Percentiles rank a stretch among this genome's conserved stretches.
Evolutionary conservation across 2,888 invertebrate species (phyloP).

Genomic region (Oxyteleia sp.): DNA sequence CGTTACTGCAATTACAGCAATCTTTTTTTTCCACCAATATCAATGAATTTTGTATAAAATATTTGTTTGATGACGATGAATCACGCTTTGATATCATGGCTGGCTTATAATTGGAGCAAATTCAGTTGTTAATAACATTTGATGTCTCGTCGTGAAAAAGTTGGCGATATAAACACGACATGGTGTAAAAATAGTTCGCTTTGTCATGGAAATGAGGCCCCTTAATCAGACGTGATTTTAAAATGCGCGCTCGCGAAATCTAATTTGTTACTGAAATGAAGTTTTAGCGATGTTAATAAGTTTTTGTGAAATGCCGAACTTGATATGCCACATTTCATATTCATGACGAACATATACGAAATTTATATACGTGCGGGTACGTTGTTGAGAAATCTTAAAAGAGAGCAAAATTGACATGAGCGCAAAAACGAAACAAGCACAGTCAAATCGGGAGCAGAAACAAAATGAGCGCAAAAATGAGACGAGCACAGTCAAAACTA

Average conservation of each 20-base stretch:
- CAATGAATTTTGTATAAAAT: neutral
- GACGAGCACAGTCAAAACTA: too few relatives aligned
- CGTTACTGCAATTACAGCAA: too few relatives aligned
- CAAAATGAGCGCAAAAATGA: too few relatives aligned
- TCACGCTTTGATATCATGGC: slow-evolving; percentile 12
- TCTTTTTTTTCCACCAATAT: too few relatives aligned
- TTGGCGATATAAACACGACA: neutral
- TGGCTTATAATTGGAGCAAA: slow-evolving; percentile 9
- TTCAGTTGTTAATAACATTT: neutral
- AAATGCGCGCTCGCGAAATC: slow-evolving; percentile 29
- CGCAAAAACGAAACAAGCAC: too few relatives aligned
- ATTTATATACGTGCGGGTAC: neutral
- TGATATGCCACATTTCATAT: neutral
- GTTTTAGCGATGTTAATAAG: slow-evolving; percentile 37
- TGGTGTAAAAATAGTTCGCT: slow-evolving; percentile 19
- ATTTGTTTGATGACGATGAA: slow-evolving; percentile 9
- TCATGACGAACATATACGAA: neutral
- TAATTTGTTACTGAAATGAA: slow-evolving; percentile 54
- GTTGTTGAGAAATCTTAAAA: too few relatives aligned
- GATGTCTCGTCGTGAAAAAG: neutral
- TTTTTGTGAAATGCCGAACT: slow-evolving; percentile 9
- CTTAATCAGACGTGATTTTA: slow-evolving; percentile 16
- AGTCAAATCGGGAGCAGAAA: too few relatives aligned
- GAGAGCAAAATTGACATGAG: too few relatives aligned
- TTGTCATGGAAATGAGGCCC: slow-evolving; percentile 30